phyloP scores from a whole-genome alignment of 2,797 vertebrate genomes.

The Rhincodon typus region DNA sequence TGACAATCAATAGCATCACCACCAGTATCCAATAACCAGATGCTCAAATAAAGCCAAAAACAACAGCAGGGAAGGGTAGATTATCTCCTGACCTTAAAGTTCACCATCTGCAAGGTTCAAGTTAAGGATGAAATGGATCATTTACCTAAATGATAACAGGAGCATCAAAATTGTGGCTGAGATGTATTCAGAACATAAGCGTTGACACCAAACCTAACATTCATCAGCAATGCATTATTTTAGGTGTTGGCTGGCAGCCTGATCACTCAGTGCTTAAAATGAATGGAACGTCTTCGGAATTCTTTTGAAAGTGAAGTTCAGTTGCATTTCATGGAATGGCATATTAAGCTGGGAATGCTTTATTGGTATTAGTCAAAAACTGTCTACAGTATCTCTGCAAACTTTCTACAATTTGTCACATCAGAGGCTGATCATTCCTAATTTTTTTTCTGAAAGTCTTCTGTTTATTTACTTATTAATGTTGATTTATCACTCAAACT shows the following conservation, averaged over 20 bases:
- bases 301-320: background rate
- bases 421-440: background rate
- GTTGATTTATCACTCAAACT: background rate
- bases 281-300: background rate
- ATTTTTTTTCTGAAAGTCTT: background rate
- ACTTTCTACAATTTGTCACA: background rate
- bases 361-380: background rate
- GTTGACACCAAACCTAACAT: background rate
- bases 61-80: background rate
- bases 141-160: background rate
- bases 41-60: background rate
- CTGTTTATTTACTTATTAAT: background rate
- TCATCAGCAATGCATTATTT: background rate
- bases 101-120: background rate
- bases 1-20: background rate
- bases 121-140: background rate
- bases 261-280: background rate
- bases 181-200: background rate
- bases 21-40: background rate
- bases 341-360: background rate
- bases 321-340: background rate
- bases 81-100: background rate
- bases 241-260: background rate
- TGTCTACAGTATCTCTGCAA: background rate
- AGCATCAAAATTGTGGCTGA: background rate